Base-by-base conservation (phyloP, 2,113 vertebrate species). In the Grammomys dolichurus region DNA sequence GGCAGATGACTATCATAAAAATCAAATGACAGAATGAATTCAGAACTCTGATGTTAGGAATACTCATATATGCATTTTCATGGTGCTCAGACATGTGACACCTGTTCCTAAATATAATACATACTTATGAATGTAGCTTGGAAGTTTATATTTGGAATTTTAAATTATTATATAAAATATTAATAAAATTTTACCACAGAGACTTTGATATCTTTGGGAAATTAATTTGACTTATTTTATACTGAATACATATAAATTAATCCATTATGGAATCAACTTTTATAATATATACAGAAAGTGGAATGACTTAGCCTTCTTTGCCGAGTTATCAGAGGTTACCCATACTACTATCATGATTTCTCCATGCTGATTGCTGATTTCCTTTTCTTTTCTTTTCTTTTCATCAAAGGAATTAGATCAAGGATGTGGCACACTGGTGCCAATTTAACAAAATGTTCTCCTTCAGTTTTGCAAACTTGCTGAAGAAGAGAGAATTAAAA, bases 401-500 rank as follows among this genome's bases (percentile, higher is more conserved):
- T 56, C 48, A 40, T 40, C 33, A 67, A 31, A 87, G 75, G 28
- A 56, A 20, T 82, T 93, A 51, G 78, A 56, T 36, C 54, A 20
- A 87, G 56, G 10, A 11, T 40, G 86, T 87, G 20, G 1, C 7
- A 89, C 46, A 5, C 22, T 90, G 6, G 22, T 95, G 46, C 10
- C 31, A 87, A 90, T 6, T 87, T 69, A 51, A 12, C 16, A 76
- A 16, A 16, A 48, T 69, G 1, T 8, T 87, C 93, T 85, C 22
- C 5, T 86, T 46, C 22, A 89, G 1, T 7, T 65, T 5, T 36
- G 4, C 16, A 93, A 6, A 72, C 46, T 86, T 72, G 6, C 36
- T 95, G 43, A 87, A 92, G 82, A 88, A 89, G 13, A 95, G 22
- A 93, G 33, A 54, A 81, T 90, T 75, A 90, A 67, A 86, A 22